A percentile compares a stretch with the other conserved stretches of the same genome.
phyloP scores from a whole-genome alignment of 2,888 invertebrate genomes.

The Ectemnius continuus region DNA sequence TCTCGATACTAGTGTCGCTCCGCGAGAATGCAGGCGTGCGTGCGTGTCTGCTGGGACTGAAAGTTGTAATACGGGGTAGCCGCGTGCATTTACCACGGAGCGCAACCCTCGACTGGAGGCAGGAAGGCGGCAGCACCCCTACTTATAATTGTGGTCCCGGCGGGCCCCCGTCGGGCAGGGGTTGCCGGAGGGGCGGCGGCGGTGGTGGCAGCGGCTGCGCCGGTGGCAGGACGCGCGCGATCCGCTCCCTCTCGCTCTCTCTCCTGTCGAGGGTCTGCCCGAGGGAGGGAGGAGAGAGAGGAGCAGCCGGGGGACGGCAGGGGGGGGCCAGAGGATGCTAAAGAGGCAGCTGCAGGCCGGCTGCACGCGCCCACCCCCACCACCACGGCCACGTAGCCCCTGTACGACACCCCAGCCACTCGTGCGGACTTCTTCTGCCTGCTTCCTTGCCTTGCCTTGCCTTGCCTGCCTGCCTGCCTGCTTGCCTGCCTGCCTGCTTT shows the following conservation, averaged over 20 bases:
- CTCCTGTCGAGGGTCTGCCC: slow-evolving; percentile 41
- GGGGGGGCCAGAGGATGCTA: slow-evolving; percentile 74
- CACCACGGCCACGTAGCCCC: slow-evolving; percentile 61
- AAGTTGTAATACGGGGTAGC: slow-evolving; percentile 29
- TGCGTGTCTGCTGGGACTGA: slow-evolving; percentile 1
- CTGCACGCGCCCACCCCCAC: slow-evolving; percentile 81
- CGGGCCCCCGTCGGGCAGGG: slow-evolving; percentile 75
- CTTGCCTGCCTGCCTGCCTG: slow-evolving; percentile 32
- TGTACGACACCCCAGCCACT: slow-evolving; percentile 63
- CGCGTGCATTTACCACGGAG: slow-evolving; percentile 55
- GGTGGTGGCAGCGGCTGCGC: slow-evolving; percentile 62
- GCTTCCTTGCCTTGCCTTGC: too few species aligned
- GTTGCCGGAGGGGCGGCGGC: slow-evolving; percentile 77
- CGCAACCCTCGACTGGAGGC: slow-evolving; percentile 78
- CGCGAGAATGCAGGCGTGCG: slow-evolving; percentile 31
- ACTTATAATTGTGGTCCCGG: slow-evolving; percentile 76
- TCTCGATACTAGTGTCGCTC: too few species aligned
- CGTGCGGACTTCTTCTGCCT: slow-evolving; percentile 56
- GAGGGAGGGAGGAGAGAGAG: slow-evolving; percentile 22
- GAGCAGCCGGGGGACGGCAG: slow-evolving; percentile 69
- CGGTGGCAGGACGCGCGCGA: slow-evolving; percentile 75
- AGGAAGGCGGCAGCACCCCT: slow-evolving; percentile 73
- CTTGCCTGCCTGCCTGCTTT: slow-evolving; percentile 18
- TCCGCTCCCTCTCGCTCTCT: too few species aligned
- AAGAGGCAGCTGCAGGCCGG: slow-evolving; percentile 76